Evolutionary conservation across 2,797 vertebrate genomes (phyloP).

Genomic region (Enteromius afrohamiltoni): DNA sequence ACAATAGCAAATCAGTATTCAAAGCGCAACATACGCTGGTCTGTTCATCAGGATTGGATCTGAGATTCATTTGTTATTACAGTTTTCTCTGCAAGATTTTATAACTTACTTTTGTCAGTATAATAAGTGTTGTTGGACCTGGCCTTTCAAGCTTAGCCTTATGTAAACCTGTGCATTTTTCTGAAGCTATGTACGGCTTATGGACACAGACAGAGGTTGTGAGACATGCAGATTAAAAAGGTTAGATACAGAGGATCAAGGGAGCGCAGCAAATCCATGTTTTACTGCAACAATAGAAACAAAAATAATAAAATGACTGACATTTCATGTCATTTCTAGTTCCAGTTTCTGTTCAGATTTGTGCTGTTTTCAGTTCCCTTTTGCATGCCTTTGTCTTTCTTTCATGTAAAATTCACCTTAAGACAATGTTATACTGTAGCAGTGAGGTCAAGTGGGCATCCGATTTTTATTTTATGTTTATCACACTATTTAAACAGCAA

Average conservation of each 20-base stretch:
- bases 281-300: neutral
- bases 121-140: neutral
- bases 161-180: neutral
- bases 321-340: neutral
- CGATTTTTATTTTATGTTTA: neutral
- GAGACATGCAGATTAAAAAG: neutral
- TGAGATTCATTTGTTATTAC: neutral
- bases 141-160: neutral
- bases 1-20: neutral
- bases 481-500: neutral
- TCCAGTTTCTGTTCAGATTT: neutral
- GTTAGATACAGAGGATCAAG: slow-evolving; percentile 1
- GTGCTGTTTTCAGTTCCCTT: neutral
- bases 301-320: neutral
- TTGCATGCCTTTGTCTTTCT: neutral
- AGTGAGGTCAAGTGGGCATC: neutral
- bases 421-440: neutral
- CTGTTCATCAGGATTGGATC: neutral
- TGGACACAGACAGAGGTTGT: slow-evolving; percentile 2
- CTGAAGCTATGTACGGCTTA: neutral
- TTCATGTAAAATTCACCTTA: neutral
- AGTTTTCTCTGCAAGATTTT: neutral
- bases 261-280: slow-evolving; percentile 11
- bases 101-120: neutral
- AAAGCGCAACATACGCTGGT: neutral